Evolutionary conservation across 1,140 invertebrate genomes (phyloP), one percentile per base, ranked within the genome.

Genomic region (Hyles vespertilio): DNA sequence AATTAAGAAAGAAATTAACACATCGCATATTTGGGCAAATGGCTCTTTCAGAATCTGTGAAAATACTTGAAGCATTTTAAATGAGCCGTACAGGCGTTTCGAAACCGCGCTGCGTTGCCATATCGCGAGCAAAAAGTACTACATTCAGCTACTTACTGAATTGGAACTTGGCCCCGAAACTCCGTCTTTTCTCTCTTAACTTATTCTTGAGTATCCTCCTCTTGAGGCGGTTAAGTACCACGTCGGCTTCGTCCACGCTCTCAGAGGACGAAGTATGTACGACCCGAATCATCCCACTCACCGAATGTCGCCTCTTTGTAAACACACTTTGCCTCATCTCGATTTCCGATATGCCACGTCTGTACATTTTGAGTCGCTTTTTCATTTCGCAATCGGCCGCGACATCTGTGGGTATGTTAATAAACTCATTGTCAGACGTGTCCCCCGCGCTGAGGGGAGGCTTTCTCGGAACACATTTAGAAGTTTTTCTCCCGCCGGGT

Each of bases 151-250:
- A 79, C 77, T 75, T 68, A 81, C 77, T 66, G 53, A 69, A 74
- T 59, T 70, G 65, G 61, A 70, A 67, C 63, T 84, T 80, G 0
- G 69, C 63, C 12, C 73, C 72, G 58, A 75, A 51, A 53, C 69
- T 67, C 46, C 76, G 81, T 63, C 78, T 84, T 73, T 82, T 88
- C 65, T 89, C 88, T 62, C 86, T 79, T 32, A 81, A 75, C 71
- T 87, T 90, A 70, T 89, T 90, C 67, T 83, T 88, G 51, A 89
- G 76, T 74, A 90, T 90, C 64, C 89, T 80, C 65, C 89, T 79
- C 69, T 84, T 86, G 53, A 90, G 75, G 45, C 89, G 79, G 74
- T 81, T 89, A 49, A 90, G 81, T 61, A 90, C 82, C 55, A 86
- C 67, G 69, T 90, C 89, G 32, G 87, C 89, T 65, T 90, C 89